Evolutionary conservation across 2,888 invertebrate genomes (phyloP), one percentile per base, ranked within the genome.

Genomic region (Notodonta ziczac): DNA sequence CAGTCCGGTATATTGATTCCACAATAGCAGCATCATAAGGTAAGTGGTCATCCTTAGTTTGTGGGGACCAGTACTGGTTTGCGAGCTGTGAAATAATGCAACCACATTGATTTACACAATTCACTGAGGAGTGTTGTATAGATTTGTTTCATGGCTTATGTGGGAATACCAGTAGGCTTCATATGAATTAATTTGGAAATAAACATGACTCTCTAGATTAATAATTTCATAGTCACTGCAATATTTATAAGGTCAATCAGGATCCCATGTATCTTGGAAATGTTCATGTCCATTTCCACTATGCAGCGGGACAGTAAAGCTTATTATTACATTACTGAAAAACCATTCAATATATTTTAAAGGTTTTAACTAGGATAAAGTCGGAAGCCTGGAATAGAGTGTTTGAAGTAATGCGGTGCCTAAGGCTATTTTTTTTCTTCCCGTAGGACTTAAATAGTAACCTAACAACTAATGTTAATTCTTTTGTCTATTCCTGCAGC

Each of bases 11-110:
- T 74, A 99, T 97, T 76, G 98, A 96, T 81, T 98, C 98, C 71
- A 99, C 96, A 74, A 99, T 95, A 81, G 96, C 93, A 39, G 96
- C 93, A 92, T 97, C 96, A 82, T 96, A 98, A 55, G 96, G 95
- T 77, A 96, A 85, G 91, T 97, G 97, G 5, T 95, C 93, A 10
- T 95, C 94, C 60, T 95, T 94, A 0, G 97, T 97, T 84, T 97
- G 96, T 0, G 98, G 98, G 0, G 98, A 97, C 99, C 99, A 99
- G 85, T 98, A 98, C 83, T 97, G 96, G 66, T 96, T 96, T 2
- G 99, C 98, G 40, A 99, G 94, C 98, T 98, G 91, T 60, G 77
- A 82, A 24, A 80, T 58, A 80, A 79, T 73, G 75, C 73, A 85
- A 90, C 91, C 91, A 92, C 86, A 82, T 86, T 84, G 88, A 87